Evolutionary conservation across 1,140 invertebrate species (phyloP).

Genomic region (Diabrotica virgifera): DNA sequence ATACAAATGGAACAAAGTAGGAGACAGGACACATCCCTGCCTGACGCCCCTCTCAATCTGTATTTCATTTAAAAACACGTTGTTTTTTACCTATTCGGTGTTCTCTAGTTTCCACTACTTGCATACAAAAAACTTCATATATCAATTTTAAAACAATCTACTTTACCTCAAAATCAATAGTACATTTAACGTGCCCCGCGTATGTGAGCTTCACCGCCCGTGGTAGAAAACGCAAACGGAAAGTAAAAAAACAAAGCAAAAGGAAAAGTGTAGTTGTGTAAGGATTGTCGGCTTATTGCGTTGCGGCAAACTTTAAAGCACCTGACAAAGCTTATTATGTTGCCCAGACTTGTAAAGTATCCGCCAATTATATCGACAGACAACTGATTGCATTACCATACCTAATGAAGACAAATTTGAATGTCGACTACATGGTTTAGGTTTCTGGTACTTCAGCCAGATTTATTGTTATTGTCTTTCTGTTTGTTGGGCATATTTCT

Average conservation of each 20-base stretch:
- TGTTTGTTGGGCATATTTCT: no score
- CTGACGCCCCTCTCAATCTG: no score
- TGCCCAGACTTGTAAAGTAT: conserved; percentile 2
- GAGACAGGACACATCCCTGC: no score
- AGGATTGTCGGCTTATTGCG: conserved; percentile 1
- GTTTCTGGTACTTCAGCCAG: background rate
- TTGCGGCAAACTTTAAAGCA: background rate
- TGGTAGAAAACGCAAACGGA: background rate
- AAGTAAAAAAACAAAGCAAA: background rate
- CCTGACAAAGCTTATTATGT: conserved; percentile 2
- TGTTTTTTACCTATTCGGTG: no score
- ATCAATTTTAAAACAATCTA: no score
- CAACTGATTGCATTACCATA: conserved; percentile 1
- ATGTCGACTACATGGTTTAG: background rate
- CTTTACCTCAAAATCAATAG: no score
- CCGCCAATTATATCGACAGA: conserved; percentile 1
- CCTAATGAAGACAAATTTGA: conserved; percentile 1
- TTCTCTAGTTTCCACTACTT: no score
- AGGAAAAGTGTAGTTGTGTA: background rate
- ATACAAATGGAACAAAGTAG: no score
- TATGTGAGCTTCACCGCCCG: no score
- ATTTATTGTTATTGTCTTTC: background rate
- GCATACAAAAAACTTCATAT: no score
- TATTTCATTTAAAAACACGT: no score
- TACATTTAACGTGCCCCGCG: no score